These are phyloP conservation scores for Drosophila algonquin DNA, from an alignment of 2,888 invertebrate species.

Conservation along the genomic window DNA sequence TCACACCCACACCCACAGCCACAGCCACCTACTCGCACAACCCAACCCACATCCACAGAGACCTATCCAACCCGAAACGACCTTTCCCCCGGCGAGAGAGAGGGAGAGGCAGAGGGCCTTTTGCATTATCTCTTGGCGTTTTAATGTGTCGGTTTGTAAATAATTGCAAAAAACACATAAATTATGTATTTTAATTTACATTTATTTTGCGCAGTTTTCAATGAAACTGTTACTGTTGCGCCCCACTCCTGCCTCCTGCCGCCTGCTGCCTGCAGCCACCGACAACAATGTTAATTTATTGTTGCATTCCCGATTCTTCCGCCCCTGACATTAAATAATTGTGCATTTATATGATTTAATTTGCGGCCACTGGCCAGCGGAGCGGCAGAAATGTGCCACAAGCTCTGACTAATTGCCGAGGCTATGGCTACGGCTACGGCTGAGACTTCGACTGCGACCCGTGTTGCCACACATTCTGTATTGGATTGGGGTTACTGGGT, in stretches of 20 bases:
- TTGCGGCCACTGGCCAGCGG: conserved; percentile 72
- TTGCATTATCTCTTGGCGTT: conserved; percentile 73
- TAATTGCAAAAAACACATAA: conserved; percentile 75
- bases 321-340: conserved; percentile 73
- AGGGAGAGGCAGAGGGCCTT: not conserved
- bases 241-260: not conserved
- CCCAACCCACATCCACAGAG: conserved; percentile 5
- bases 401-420: conserved; percentile 74
- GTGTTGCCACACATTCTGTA: conserved; percentile 52
- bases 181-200: conserved; percentile 80
- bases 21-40: conserved; percentile 1
- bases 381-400: conserved; percentile 61
- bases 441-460: conserved; percentile 21
- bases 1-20: conserved; percentile 1
- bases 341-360: conserved; percentile 81
- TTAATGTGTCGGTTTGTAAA: conserved; percentile 81
- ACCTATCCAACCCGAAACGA: not conserved
- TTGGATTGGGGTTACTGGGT: conserved; percentile 33
- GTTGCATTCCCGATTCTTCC: conserved; percentile 33
- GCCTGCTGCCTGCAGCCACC: conserved; percentile 12
- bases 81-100: not conserved
- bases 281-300: conserved; percentile 52
- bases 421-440: conserved; percentile 52
- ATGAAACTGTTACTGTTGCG: conserved; percentile 51
- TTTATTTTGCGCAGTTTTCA: conserved; percentile 72